phyloP scores from a whole-genome alignment of 2,797 vertebrate genomes.

The Ctenopoma multispine region DNA sequence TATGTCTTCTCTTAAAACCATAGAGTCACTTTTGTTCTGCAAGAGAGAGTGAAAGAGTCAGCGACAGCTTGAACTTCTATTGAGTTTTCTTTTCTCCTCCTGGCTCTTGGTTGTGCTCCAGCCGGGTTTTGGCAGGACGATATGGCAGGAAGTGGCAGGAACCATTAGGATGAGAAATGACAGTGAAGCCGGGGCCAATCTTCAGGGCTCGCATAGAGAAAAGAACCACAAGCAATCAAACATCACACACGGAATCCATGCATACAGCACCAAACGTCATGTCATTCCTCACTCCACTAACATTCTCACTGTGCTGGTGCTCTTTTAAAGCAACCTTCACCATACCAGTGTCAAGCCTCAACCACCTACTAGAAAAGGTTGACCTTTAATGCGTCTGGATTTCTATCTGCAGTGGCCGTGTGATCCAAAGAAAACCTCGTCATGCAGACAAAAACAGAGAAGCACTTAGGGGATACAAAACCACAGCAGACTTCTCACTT shows the following conservation, averaged over 20 bases:
- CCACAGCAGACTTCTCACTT: constrained; percentile 59
- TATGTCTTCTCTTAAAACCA: constrained; percentile 21
- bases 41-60: constrained; percentile 6
- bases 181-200: constrained; percentile 71
- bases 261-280: constrained; percentile 19
- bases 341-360: constrained; percentile 13
- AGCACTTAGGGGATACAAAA: constrained; percentile 68
- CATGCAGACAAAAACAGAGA: constrained; percentile 54
- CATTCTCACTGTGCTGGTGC: constrained; percentile 8
- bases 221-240: constrained; percentile 61
- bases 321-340: constrained; percentile 37
- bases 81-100: constrained; percentile 70
- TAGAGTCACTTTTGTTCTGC: constrained; percentile 46
- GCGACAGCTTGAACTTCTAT: constrained; percentile 55
- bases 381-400: constrained; percentile 55
- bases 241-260: constrained; percentile 29
- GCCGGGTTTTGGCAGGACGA: constrained; percentile 69
- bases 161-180: constrained; percentile 81
- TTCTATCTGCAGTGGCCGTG: constrained; percentile 39
- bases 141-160: constrained; percentile 76
- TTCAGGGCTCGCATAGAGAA: constrained; percentile 70
- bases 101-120: constrained; percentile 70
- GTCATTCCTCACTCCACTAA: constrained; percentile 26
- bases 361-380: constrained; percentile 55
- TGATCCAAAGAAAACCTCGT: constrained; percentile 32